These are phyloP conservation scores for Xestia sexstrigata DNA, from an alignment of 2,888 invertebrate species.

Conservation along the genomic window DNA sequence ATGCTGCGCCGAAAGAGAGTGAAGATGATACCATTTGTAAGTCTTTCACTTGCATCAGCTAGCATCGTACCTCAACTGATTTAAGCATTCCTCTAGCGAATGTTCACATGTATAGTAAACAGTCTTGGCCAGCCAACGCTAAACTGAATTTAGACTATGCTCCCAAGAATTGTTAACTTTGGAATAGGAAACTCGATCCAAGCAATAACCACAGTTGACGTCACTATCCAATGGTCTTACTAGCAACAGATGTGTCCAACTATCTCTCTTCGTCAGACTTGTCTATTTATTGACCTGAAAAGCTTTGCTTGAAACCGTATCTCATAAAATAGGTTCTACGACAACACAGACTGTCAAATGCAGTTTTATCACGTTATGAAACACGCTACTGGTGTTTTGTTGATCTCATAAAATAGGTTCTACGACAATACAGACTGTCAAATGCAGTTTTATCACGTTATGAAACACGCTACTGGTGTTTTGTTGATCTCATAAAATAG, in stretches of 20 bases:
- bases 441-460: constrained; percentile 1
- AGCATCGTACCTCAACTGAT: constrained; percentile 17
- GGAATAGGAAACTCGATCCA: constrained; percentile 36
- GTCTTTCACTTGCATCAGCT: constrained; percentile 13
- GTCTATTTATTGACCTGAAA: constrained; percentile 23
- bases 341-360: not conserved
- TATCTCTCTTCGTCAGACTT: constrained; percentile 2
- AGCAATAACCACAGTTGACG: constrained; percentile 35
- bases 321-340: not conserved
- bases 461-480: not conserved
- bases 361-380: not conserved
- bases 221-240: constrained; percentile 19
- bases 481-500: no score
- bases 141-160: constrained; percentile 15
- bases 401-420: no score
- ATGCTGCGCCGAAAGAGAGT: no score
- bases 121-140: constrained; percentile 7
- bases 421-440: no score
- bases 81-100: constrained; percentile 13
- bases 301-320: not conserved
- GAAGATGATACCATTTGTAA: not conserved
- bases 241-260: constrained; percentile 14
- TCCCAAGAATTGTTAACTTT: constrained; percentile 45
- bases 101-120: not conserved
- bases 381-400: no score